Evolutionary conservation across 2,888 invertebrate species (phyloP).

Genomic region (Thymelicus lineola): DNA sequence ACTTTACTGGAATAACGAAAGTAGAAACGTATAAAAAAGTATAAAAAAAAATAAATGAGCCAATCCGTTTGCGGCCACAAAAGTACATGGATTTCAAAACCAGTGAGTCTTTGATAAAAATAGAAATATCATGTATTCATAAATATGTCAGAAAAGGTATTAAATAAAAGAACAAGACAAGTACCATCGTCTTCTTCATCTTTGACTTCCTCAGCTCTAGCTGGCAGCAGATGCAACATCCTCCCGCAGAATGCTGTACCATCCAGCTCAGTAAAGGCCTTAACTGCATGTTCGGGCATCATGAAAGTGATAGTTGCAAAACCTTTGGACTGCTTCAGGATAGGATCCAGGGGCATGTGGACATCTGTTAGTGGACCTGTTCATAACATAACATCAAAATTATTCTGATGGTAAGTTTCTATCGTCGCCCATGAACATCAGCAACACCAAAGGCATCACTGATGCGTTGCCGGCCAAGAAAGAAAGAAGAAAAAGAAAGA

Average conservation of each 20-base stretch:
- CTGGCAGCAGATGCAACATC: constrained; percentile 96
- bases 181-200: constrained; percentile 76
- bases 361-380: constrained; percentile 93
- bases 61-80: neutral
- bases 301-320: constrained; percentile 97
- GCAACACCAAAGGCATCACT: too few species aligned
- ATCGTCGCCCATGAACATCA: too few species aligned
- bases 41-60: neutral
- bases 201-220: constrained; percentile 86
- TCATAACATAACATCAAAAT: neutral
- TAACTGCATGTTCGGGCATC: constrained; percentile 97
- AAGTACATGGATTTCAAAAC: too few species aligned
- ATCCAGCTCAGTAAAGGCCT: constrained; percentile 94
- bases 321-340: constrained; percentile 94
- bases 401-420: too few species aligned
- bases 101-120: too few species aligned
- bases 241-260: constrained; percentile 96
- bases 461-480: too few species aligned
- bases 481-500: too few species aligned
- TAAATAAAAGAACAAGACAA: neutral
- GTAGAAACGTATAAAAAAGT: too few species aligned
- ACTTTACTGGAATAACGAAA: constrained; percentile 4
- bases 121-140: too few species aligned
- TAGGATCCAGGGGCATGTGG: constrained; percentile 93
- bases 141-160: too few species aligned